These are phyloP conservation scores for Meriones unguiculatus DNA, from an alignment of 2,113 vertebrate species.

Conservation along the genomic window DNA sequence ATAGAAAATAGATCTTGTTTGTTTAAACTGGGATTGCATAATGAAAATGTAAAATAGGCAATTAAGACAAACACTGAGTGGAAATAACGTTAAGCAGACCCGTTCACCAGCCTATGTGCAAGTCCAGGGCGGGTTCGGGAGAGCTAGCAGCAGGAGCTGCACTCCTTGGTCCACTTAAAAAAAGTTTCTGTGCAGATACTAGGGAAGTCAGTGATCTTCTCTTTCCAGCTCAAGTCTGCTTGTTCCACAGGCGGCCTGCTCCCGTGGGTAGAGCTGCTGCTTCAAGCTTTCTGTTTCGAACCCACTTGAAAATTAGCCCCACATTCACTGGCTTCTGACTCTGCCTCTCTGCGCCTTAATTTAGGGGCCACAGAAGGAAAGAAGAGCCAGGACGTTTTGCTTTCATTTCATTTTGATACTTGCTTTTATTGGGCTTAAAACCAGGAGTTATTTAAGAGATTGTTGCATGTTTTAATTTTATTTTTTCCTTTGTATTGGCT, in stretches of 20 bases:
- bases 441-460: constrained; percentile 45
- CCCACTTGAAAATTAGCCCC: not conserved
- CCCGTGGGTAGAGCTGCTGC: not conserved
- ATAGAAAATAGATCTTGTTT: constrained; percentile 67
- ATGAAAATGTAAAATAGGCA: constrained; percentile 77
- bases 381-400: constrained; percentile 44
- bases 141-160: not conserved
- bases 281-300: constrained; percentile 32
- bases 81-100: constrained; percentile 51
- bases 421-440: constrained; percentile 26
- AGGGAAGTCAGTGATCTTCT: not conserved
- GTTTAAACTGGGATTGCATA: constrained; percentile 73
- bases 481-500: constrained; percentile 57
- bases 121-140: not conserved
- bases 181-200: not conserved
- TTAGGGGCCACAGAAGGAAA: not conserved
- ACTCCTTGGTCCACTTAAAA: not conserved
- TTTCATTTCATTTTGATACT: constrained; percentile 69
- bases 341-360: not conserved
- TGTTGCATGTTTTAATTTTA: constrained; percentile 48
- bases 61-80: constrained; percentile 71
- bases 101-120: constrained; percentile 1
- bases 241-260: constrained; percentile 20
- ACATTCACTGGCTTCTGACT: not conserved
- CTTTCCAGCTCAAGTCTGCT: not conserved